Base-by-base conservation (phyloP, 37 sponge, comb jelly and placozoan genomes). In the Diacarnus erythraeanus region DNA sequence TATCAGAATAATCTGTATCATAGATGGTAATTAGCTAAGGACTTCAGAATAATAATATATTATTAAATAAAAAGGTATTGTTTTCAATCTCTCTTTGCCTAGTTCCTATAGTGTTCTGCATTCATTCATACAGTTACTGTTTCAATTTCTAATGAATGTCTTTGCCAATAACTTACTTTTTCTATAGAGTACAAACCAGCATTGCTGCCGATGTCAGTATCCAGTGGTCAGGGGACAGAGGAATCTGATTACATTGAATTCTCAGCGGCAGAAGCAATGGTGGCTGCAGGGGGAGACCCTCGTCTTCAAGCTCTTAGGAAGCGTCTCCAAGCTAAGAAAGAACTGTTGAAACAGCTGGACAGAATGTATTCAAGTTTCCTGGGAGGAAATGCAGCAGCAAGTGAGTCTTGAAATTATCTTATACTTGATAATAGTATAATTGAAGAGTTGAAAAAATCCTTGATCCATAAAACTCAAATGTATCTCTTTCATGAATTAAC, bases 351-450 rank as follows among this genome's bases (percentile, higher is more conserved):
- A 31, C 80, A 79, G 64, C 47, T 86, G 38, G 38, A 86, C 2
- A 71, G 56, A 35, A 86, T 86, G 86, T 73, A 72, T 66, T 58
- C 56, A 39, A 47, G 74, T 17, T 86, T 78, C 68, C n/a, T 79
- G 38, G 80, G 76, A 12, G 86, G 77, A 38, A 79, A 47, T 47
- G 74, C 57, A 18, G 74, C 74, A 30, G 74, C 74, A 30, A 40
- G 74, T 74, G 41, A 74, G 74, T 51, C 10, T 26, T 12, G 8
- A 30, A 47, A 15, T 15, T 47, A 15, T 15, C 6, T 47, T 47
- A 15, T 47, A 15, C 51, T 6, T 47, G 51, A 12, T 47, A 15
- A 15, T 47, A 47, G 12, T 15, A 47, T 15, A 47, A 15, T 15
- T 15, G 51, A 6, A 15, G 12, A 6, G 51, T 47, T 6, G 12